Percentiles rank a stretch among this genome's conserved stretches.
phyloP scores from a whole-genome alignment of 2,888 invertebrate species.

The Tiphia femorata region DNA sequence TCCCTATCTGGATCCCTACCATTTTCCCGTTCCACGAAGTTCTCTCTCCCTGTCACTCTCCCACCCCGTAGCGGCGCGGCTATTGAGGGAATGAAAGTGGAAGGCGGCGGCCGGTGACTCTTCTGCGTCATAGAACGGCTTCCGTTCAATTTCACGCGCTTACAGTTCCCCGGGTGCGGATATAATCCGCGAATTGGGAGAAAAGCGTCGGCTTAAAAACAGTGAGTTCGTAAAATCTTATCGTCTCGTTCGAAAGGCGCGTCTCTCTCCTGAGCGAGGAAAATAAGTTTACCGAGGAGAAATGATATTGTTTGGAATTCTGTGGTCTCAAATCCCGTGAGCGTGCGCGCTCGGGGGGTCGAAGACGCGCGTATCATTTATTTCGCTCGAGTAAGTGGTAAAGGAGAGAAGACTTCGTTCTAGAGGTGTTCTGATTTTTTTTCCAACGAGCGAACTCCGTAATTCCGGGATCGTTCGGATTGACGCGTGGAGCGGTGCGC shows the following conservation, averaged over 20 bases:
- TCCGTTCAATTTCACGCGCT: conserved; percentile 60
- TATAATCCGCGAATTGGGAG: conserved; percentile 40
- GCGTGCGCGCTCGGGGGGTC: too few species aligned
- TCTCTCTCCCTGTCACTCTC: conserved; percentile 16
- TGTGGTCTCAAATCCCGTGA: too few species aligned
- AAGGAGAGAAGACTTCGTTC: neutral
- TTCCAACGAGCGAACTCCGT: too few species aligned
- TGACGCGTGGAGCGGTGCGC: conserved; percentile 31
- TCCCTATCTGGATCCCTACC: conserved; percentile 15
- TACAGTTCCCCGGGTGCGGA: conserved; percentile 21
- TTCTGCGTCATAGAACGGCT: conserved; percentile 49
- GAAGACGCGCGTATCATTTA: too few species aligned
- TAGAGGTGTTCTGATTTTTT: too few species aligned
- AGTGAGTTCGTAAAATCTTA: conserved; percentile 45
- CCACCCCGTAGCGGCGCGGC: too few species aligned
- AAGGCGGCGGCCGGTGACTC: conserved; percentile 25
- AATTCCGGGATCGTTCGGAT: conserved; percentile 41
- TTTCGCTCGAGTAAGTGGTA: neutral
- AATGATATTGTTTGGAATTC: conserved; percentile 4
- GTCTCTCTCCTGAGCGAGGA: too few species aligned
- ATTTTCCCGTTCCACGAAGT: conserved; percentile 20
- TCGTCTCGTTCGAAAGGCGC: conserved; percentile 15
- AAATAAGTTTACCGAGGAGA: too few species aligned
- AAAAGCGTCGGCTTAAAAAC: conserved; percentile 34
- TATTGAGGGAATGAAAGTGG: conserved; percentile 31